Evolutionary conservation across 2,888 invertebrate species (phyloP).

Genomic region (Tetramorium bicarinatum): DNA sequence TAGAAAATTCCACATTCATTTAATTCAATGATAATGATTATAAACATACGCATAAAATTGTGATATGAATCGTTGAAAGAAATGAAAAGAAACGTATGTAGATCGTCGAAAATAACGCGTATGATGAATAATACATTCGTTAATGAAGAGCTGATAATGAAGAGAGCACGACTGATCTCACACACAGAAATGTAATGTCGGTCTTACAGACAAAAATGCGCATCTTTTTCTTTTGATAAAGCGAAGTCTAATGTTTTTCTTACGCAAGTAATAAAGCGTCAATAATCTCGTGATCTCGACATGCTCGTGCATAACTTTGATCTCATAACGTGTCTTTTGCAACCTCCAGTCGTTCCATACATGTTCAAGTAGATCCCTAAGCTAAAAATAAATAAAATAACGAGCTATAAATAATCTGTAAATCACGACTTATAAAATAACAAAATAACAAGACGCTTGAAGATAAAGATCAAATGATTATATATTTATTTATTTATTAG

Average conservation of each 20-base stretch:
- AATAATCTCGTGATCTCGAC: neutral
- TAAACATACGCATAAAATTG: conserved; percentile 15
- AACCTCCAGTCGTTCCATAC: conserved; percentile 30
- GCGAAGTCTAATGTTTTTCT: conserved; percentile 31
- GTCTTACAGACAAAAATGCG: neutral
- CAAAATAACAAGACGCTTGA: neutral
- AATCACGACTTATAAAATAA: neutral
- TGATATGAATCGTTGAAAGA: neutral
- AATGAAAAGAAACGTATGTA: neutral
- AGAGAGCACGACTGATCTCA: neutral
- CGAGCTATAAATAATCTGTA: neutral
- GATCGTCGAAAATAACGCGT: neutral
- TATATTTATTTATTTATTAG: neutral
- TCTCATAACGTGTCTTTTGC: conserved; percentile 18
- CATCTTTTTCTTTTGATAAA: conserved; percentile 6
- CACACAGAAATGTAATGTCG: neutral
- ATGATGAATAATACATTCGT: neutral
- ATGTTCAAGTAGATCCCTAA: conserved; percentile 1
- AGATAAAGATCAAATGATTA: neutral
- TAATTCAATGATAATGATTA: conserved; percentile 18
- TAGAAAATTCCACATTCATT: conserved; percentile 10
- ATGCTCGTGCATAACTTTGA: conserved; percentile 21
- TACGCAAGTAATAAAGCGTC: neutral
- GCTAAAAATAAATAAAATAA: conserved; percentile 12
- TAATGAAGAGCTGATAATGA: neutral